Base-by-base conservation (phyloP, 2,888 invertebrate genomes). In the Psococerastis gibbosa region DNA sequence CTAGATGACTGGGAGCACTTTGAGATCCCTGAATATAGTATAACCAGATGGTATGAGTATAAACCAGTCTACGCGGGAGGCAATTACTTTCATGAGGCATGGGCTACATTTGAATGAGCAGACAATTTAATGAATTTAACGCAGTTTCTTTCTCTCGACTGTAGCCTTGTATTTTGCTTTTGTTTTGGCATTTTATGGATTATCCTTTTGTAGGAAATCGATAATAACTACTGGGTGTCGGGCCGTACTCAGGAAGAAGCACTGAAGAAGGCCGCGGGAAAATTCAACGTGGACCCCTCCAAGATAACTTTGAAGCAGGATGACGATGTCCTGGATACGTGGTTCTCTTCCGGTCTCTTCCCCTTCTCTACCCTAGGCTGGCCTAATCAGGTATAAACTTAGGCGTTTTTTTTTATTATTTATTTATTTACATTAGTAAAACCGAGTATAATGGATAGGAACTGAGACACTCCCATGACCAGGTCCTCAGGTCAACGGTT, bases 361-460 rank as follows among this genome's bases (percentile, higher is more conserved):
- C 92, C 98, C 0, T 97, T 98, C 65, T 83, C 95, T 1, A 77
- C 89, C 32, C 87, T 97, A 58, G 97, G 94, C 8, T 98, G 98
- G 98, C 97, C 97, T 0, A 80, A 94, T 47, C 59, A 81, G 47
- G 78, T 64, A 54, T 11, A 27, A n/a, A n/a, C n/a, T n/a, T n/a
- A n/a, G n/a, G n/a, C n/a, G 33, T 70, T 54, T 56, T 56, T 50
- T 32, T 20, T 44, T 46, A 32, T 23, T 5, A 2, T n/a, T 16
- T n/a, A 2, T 33, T 23, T 32, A 33, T 22, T 43, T 43, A 11
- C 20, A 38, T 42, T 18, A 9, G n/a, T 11, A 13, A n/a, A n/a
- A n/a, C n/a, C n/a, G n/a, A n/a, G n/a, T n/a, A n/a, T n/a, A n/a
- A n/a, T n/a, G n/a, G n/a, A n/a, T n/a, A n/a, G n/a, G n/a, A n/a